These are phyloP conservation scores for Ditylenchus weischeri DNA, from an alignment of 2,888 invertebrate genomes.

Conservation along the genomic window DNA sequence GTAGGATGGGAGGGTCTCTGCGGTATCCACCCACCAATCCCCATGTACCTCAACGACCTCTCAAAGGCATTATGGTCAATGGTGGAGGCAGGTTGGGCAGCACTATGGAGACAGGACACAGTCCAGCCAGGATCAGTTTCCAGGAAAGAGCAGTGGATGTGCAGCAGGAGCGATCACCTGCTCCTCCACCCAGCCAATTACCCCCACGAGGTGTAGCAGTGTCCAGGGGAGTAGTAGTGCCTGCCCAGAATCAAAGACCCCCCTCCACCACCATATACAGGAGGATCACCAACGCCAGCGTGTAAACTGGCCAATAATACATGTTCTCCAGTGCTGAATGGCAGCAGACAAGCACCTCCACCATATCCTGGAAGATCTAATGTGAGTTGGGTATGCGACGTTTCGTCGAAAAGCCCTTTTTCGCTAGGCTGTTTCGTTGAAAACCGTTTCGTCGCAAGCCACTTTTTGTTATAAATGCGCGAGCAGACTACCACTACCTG, in stretches of 20 bases:
- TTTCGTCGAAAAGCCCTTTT: too few species aligned
- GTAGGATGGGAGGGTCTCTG: slow-evolving; percentile 30
- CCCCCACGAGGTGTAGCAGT: slow-evolving; percentile 1
- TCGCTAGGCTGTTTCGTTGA: too few species aligned
- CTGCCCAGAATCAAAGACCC: slow-evolving; percentile 16
- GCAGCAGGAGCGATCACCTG: neutral
- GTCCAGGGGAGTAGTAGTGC: neutral
- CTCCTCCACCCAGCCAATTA: neutral
- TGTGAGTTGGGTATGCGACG: slow-evolving; percentile 13
- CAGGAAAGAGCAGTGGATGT: slow-evolving; percentile 11
- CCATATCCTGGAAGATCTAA: slow-evolving; percentile 22
- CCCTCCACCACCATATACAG: slow-evolving; percentile 16
- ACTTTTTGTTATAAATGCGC: too few species aligned
- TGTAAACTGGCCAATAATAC: neutral
- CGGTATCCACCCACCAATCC: slow-evolving; percentile 25
- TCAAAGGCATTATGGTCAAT: slow-evolving; percentile 4
- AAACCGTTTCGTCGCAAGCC: too few species aligned
- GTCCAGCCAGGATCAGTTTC: slow-evolving; percentile 5
- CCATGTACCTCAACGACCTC: neutral
- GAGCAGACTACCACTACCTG: too few species aligned
- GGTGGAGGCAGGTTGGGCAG: neutral
- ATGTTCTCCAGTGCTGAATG: neutral
- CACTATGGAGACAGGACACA: slow-evolving; percentile 1
- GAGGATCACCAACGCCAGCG: neutral
- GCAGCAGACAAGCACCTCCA: slow-evolving; percentile 3